phyloP scores from a whole-genome alignment of 2,888 invertebrate genomes.

The Epinotia brunnichana region DNA sequence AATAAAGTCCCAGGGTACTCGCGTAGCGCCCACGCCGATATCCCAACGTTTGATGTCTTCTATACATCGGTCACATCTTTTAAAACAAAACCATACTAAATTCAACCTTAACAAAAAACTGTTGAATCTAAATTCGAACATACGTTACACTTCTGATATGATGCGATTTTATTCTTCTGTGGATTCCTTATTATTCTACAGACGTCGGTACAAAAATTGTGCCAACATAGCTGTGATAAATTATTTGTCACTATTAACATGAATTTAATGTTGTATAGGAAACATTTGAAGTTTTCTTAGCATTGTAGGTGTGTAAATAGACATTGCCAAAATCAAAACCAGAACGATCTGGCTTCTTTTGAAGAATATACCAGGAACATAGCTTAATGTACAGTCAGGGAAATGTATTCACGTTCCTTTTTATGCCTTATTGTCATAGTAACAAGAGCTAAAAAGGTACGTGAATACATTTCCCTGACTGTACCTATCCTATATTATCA shows the following conservation, averaged over 20 bases:
- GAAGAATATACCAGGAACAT: no score
- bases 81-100: background rate
- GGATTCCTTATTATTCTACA: background rate
- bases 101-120: background rate
- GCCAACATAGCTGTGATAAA: background rate
- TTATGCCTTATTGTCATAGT: no score
- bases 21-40: background rate
- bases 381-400: no score
- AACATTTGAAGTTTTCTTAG: background rate
- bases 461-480: no score
- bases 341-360: no score
- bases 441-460: no score
- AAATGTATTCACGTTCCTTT: no score
- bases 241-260: conserved; percentile 3
- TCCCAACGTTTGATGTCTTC: background rate
- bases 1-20: background rate
- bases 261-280: background rate
- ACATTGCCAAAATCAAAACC: no score
- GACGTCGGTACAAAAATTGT: background rate
- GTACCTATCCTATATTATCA: no score
- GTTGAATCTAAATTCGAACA: background rate
- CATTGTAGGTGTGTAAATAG: background rate
- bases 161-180: background rate
- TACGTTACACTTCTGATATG: background rate
- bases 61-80: background rate